Evolutionary conservation across 2,888 invertebrate species (phyloP).

Genomic region (Zygothrica quintamaculata): DNA sequence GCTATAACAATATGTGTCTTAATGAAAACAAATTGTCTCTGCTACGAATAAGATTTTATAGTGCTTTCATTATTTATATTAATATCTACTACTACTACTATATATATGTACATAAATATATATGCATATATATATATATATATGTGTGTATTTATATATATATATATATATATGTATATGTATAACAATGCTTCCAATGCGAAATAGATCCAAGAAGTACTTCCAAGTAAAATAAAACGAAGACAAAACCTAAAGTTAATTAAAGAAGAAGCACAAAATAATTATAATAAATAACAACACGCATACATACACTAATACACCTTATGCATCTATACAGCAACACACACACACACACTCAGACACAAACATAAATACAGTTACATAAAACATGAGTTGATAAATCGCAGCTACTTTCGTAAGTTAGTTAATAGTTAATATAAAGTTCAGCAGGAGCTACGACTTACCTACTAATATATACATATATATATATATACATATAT

Average conservation of each 20-base stretch:
- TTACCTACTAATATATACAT: slow-evolving; percentile 29
- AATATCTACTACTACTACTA: neutral
- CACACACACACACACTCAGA: neutral
- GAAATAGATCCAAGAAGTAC: slow-evolving; percentile 6
- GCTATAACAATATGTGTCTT: neutral
- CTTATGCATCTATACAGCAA: too few relatives aligned
- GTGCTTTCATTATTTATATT: neutral
- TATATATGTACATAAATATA: neutral
- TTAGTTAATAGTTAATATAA: slow-evolving; percentile 6
- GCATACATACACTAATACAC: neutral
- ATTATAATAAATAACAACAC: neutral
- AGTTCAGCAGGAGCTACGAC: slow-evolving; percentile 18
- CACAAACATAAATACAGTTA: neutral
- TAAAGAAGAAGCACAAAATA: neutral
- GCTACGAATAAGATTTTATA: neutral
- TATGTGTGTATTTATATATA: neutral
- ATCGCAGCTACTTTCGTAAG: neutral
- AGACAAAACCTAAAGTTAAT: slow-evolving; percentile 5
- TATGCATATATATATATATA: neutral
- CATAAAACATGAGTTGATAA: neutral
- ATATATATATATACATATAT: slow-evolving; percentile 33
- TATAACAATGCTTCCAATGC: slow-evolving; percentile 22
- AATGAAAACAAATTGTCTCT: neutral
- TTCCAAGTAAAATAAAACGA: slow-evolving; percentile 9
- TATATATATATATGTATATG: neutral